These are phyloP conservation scores for Siphonodentalium dalli DNA, from an alignment of 2,888 invertebrate genomes.

Conservation along the genomic window DNA sequence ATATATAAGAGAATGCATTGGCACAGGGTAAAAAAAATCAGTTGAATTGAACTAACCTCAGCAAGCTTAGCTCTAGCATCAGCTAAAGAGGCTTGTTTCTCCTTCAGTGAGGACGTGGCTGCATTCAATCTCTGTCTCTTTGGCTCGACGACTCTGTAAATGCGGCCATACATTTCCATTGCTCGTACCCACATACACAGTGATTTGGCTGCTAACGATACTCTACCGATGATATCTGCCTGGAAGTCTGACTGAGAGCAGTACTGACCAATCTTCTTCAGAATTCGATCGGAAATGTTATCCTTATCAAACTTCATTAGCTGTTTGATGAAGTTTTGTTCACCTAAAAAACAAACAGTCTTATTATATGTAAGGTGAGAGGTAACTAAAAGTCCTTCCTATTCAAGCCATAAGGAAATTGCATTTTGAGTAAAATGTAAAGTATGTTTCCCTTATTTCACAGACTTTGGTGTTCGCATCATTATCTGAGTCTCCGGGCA, in stretches of 20 bases:
- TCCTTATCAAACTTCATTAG: conserved; percentile 87
- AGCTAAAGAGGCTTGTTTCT: conserved; percentile 81
- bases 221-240: conserved; percentile 83
- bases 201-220: conserved; percentile 85
- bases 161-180: conserved; percentile 88
- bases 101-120: conserved; percentile 76
- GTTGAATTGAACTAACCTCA: no score
- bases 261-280: conserved; percentile 82
- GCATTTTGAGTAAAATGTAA: no score
- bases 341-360: conserved; percentile 57
- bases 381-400: no score
- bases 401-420: no score
- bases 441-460: no score
- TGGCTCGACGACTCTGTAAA: conserved; percentile 81
- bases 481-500: no score
- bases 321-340: conserved; percentile 67
- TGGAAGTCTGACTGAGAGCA: conserved; percentile 84
- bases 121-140: conserved; percentile 83
- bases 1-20: no score
- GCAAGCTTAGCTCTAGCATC: conserved; percentile 81
- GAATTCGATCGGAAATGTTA: conserved; percentile 81
- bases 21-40: no score
- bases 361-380: no score
- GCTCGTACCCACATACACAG: conserved; percentile 88
- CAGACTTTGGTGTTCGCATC: no score